Evolutionary conservation across 2,797 vertebrate species (phyloP).

Genomic region (Cottoperca gobio): DNA sequence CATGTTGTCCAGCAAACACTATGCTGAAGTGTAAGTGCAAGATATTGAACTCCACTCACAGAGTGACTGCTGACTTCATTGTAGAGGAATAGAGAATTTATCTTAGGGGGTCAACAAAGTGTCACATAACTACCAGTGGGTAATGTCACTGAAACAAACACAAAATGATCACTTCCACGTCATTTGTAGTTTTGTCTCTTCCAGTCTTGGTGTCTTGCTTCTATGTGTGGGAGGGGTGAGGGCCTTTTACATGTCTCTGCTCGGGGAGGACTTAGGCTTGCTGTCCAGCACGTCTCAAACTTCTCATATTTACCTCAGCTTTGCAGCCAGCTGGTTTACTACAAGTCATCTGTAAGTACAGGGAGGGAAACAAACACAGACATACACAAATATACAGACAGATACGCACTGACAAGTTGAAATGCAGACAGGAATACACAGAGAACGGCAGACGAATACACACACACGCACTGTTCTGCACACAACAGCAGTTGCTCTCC

Average conservation of each 20-base stretch:
- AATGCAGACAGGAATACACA: slow-evolving; percentile 21
- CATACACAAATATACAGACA: slow-evolving; percentile 17
- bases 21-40: background rate
- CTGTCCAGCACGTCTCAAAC: background rate
- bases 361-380: slow-evolving; percentile 13
- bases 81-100: background rate
- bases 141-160: background rate
- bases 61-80: background rate
- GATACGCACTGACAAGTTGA: background rate
- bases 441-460: slow-evolving; percentile 10
- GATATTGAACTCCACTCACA: background rate
- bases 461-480: slow-evolving; percentile 26
- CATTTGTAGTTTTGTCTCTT: background rate
- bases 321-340: slow-evolving; percentile 24
- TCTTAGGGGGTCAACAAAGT: background rate
- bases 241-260: background rate
- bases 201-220: background rate
- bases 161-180: background rate
- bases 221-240: too few species aligned
- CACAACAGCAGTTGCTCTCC: slow-evolving; percentile 56
- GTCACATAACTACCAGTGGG: background rate
- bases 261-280: background rate
- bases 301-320: background rate
- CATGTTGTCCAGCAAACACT: background rate
- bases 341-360: slow-evolving; percentile 34